These are phyloP conservation scores for Anagyrus pseudococci DNA, from an alignment of 2,888 invertebrate genomes.

Conservation along the genomic window DNA sequence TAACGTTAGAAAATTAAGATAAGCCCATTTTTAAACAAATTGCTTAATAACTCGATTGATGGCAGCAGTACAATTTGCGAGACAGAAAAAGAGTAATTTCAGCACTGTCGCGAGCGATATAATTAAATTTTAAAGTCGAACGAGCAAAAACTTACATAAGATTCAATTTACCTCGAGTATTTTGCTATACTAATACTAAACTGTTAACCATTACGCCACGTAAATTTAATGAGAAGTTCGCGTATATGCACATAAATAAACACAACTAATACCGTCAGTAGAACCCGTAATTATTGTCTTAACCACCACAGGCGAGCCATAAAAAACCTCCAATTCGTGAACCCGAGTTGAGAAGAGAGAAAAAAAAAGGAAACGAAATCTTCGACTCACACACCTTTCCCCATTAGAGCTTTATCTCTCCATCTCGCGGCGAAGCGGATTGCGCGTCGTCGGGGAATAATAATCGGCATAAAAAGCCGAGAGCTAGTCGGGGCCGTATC, in stretches of 20 bases:
- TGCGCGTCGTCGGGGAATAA: conserved; percentile 9
- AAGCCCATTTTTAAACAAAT: too few relatives aligned
- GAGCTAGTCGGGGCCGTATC: conserved; percentile 6
- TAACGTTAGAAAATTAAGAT: too few relatives aligned
- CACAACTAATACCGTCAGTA: neutral
- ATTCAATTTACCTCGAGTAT: neutral
- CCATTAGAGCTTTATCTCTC: conserved; percentile 21
- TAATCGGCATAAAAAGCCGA: conserved; percentile 27
- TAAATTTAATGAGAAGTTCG: neutral
- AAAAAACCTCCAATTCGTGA: too few relatives aligned
- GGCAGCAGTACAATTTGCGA: too few relatives aligned
- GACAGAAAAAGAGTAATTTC: too few relatives aligned
- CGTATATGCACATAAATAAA: neutral
- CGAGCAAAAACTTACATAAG: neutral
- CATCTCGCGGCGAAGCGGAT: conserved; percentile 18
- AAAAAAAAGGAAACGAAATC: conserved; percentile 15
- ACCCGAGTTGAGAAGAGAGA: too few relatives aligned
- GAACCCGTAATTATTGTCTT: neutral
- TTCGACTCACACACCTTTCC: conserved; percentile 18
- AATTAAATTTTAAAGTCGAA: neutral
- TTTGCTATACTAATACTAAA: too few relatives aligned
- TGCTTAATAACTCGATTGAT: too few relatives aligned
- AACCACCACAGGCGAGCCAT: neutral
- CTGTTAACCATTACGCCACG: neutral
- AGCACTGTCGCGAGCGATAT: too few relatives aligned